Percentiles rank a stretch among this genome's conserved stretches.
Evolutionary conservation across 1,140 invertebrate species (phyloP).

Genomic region (Stenopsyche tienmushanensis): DNA sequence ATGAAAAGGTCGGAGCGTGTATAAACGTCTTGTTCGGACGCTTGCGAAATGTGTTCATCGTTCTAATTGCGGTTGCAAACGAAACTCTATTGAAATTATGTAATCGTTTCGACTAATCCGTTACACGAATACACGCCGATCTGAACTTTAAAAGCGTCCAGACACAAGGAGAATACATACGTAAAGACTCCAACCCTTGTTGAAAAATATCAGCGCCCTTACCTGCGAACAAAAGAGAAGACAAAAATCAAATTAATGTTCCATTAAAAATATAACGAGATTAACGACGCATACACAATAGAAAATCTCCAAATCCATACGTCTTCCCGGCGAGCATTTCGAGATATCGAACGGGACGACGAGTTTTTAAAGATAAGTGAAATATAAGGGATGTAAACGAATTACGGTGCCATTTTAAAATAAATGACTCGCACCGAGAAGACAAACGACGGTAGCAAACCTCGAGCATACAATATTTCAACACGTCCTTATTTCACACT

Average conservation of each 20-base stretch:
- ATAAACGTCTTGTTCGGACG: not conserved
- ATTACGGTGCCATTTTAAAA: slow-evolving; percentile 9
- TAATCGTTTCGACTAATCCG: no score
- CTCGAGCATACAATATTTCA: not conserved
- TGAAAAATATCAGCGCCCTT: not conserved
- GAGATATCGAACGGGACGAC: not conserved
- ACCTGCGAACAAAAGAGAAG: not conserved
- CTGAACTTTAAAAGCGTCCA: no score
- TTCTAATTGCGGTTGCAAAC: no score
- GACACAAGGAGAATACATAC: not conserved
- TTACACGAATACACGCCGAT: no score
- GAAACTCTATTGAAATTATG: no score
- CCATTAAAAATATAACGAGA: not conserved
- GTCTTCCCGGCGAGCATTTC: not conserved
- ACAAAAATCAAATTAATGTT: not conserved
- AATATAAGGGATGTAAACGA: not conserved
- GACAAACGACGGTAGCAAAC: not conserved
- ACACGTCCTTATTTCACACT: not conserved
- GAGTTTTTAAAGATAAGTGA: not conserved
- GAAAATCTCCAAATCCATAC: not conserved
- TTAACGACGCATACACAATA: not conserved
- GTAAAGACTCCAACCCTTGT: not conserved
- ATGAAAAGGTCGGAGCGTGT: slow-evolving; percentile 9
- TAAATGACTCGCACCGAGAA: not conserved
- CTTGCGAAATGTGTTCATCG: not conserved